Evolutionary conservation across 2,113 vertebrate species (phyloP).

Genomic region (Heterotilapia buettikoferi): DNA sequence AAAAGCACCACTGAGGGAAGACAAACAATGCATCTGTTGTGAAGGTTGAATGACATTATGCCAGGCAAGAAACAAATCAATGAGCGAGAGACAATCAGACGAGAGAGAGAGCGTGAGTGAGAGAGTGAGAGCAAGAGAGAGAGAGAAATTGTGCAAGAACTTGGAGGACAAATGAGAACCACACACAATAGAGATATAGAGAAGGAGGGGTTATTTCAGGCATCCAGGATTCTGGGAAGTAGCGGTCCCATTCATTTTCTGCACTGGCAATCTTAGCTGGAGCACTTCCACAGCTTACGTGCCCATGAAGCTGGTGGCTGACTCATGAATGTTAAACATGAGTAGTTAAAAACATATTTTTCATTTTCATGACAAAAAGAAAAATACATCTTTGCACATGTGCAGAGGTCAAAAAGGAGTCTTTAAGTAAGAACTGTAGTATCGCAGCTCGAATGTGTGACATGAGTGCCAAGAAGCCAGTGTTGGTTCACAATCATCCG

Average conservation of each 20-base stretch:
- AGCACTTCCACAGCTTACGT: not conserved
- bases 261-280: not conserved
- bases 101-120: not conserved
- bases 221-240: slow-evolving; percentile 24
- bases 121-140: not conserved
- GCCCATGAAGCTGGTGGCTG: not conserved
- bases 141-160: not conserved
- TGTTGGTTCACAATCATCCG: not conserved
- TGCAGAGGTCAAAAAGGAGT: not conserved
- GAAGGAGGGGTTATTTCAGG: slow-evolving; percentile 25
- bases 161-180: slow-evolving; percentile 9
- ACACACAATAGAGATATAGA: not conserved
- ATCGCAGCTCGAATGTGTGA: not conserved
- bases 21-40: slow-evolving; percentile 42
- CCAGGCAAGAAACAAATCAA: slow-evolving; percentile 19
- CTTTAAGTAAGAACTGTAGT: not conserved
- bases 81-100: not conserved
- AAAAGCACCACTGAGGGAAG: slow-evolving; percentile 16
- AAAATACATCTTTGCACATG: not conserved
- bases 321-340: not conserved
- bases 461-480: not conserved
- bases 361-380: not conserved
- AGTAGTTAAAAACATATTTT: not conserved
- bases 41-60: slow-evolving; percentile 46
- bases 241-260: slow-evolving; percentile 5